Evolutionary conservation across 2,113 vertebrate genomes (phyloP).

Genomic region (Tupaia tana): DNA sequence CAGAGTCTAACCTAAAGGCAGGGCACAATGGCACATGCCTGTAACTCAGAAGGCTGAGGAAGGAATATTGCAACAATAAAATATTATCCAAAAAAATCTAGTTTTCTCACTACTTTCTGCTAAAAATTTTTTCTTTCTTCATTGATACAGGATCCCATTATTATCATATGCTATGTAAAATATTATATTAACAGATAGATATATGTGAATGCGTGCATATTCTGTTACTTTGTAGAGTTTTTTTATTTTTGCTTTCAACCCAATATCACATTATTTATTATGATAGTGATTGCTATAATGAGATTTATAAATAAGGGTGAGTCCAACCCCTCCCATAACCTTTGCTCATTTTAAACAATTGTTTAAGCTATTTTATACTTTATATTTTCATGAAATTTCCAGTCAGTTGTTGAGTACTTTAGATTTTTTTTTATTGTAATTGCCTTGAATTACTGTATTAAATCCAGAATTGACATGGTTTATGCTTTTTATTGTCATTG

Average conservation of each 20-base stretch:
- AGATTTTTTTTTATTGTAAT: neutral
- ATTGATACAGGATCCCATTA: neutral
- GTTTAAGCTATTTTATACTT: neutral
- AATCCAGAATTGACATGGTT: neutral
- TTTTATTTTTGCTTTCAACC: neutral
- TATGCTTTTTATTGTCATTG: neutral
- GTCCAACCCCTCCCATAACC: neutral
- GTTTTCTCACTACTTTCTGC: neutral
- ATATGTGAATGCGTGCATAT: neutral
- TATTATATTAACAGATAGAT: neutral
- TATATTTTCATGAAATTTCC: neutral
- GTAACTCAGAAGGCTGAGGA: no score
- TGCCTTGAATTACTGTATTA: neutral
- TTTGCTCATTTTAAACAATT: neutral
- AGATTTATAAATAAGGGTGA: neutral
- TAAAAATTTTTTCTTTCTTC: neutral
- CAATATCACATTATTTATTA: neutral
- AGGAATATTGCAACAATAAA: no score
- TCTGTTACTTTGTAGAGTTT: neutral
- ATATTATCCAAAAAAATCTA: neutral
- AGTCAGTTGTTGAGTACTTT: neutral
- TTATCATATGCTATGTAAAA: neutral
- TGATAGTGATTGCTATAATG: neutral
- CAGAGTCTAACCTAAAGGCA: no score
- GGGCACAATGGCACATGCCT: no score